Conservation (phyloP, 2,888 invertebrate species). For the Blastobasis adustella region DNA sequence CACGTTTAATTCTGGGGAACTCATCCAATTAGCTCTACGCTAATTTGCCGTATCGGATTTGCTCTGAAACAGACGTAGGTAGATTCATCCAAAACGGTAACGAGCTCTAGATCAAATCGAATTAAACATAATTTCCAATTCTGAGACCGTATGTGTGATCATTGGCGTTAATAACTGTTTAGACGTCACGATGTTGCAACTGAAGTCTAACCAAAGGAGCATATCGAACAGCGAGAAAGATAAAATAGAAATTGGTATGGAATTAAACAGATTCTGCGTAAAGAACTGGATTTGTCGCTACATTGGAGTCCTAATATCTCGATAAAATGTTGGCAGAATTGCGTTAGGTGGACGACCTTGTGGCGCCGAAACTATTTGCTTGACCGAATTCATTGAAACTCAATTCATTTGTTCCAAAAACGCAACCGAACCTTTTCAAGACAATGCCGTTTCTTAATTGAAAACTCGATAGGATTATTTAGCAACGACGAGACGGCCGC, state of each 20-base stretch:
- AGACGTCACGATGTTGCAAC: too few species aligned
- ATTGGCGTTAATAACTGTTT: too few species aligned
- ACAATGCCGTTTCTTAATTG: conserved; percentile 19
- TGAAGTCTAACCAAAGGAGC: too few species aligned
- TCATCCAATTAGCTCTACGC: too few species aligned
- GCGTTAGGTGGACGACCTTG: conserved; percentile 39
- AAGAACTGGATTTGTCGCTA: neutral
- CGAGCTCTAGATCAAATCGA: neutral
- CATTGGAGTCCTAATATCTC: neutral
- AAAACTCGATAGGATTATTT: conserved; percentile 9
- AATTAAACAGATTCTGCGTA: neutral
- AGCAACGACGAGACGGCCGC: neutral
- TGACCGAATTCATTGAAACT: conserved; percentile 43
- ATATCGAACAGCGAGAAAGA: too few species aligned
- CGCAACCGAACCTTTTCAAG: conserved; percentile 21
- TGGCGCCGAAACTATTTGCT: conserved; percentile 37
- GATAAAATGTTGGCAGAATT: conserved; percentile 27
- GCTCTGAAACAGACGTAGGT: neutral
- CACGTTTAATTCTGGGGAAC: too few species aligned
- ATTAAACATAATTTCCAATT: neutral
- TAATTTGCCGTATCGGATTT: too few species aligned
- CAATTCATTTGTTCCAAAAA: conserved; percentile 28
- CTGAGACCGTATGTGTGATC: neutral
- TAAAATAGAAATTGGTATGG: neutral
- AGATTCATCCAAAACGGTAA: neutral